These are phyloP conservation scores for Andrena dorsata DNA, from an alignment of 2,888 invertebrate species.

Conservation along the genomic window DNA sequence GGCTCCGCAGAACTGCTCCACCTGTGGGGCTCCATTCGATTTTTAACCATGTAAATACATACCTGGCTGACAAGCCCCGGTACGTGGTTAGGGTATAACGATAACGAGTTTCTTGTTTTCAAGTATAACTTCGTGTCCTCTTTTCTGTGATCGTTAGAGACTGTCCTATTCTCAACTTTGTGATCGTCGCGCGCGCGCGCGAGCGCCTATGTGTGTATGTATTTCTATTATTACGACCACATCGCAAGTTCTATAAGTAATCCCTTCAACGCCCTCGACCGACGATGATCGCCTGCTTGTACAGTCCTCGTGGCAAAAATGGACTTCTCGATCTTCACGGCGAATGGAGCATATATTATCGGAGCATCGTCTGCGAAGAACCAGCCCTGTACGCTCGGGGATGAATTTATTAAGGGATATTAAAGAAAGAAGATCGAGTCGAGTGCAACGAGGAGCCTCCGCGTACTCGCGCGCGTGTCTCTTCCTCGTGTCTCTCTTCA, in stretches of 20 bases:
- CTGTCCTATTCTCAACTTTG: constrained; percentile 10
- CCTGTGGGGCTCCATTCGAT: constrained; percentile 25
- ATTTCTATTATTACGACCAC: not conserved
- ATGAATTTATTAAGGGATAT: not conserved
- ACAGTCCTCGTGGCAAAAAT: not conserved
- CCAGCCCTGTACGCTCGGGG: not conserved
- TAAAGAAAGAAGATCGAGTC: not conserved
- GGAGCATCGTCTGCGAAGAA: not conserved
- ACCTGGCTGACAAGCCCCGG: not conserved
- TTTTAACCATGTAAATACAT: constrained; percentile 8
- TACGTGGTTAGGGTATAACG: not conserved
- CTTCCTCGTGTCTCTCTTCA: constrained; percentile 35
- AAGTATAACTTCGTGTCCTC: not conserved
- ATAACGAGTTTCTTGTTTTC: constrained; percentile 6
- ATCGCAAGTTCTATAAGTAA: not conserved
- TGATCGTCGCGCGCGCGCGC: not conserved
- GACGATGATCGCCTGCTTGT: not conserved
- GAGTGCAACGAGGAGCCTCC: not conserved
- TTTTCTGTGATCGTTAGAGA: constrained; percentile 11
- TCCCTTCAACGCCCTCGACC: not conserved
- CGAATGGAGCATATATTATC: not conserved
- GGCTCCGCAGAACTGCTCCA: not conserved
- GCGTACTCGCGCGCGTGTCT: constrained; percentile 25
- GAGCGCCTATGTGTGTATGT: not conserved
- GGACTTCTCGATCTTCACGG: not conserved